Percentiles rank a stretch among this genome's conserved stretches.
Conservation (phyloP, 2,888 invertebrate genomes). For the Amitus sp. region DNA sequence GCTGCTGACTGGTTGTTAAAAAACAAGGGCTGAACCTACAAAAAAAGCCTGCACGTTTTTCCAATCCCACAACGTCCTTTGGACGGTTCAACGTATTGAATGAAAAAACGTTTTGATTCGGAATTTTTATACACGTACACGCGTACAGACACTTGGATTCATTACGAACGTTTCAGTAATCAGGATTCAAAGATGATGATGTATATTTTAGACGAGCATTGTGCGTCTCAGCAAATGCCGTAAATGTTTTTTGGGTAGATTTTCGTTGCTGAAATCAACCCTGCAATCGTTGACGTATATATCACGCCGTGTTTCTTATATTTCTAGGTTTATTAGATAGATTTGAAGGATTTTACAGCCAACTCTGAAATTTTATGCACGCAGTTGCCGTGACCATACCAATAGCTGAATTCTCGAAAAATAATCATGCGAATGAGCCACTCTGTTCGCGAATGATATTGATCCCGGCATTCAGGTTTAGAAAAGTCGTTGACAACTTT, state of each 20-base stretch:
- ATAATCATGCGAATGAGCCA: not conserved
- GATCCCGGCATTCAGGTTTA: constrained; percentile 1
- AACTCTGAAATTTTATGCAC: too few species aligned
- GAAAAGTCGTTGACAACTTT: constrained; percentile 3
- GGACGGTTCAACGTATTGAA: not conserved
- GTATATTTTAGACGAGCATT: not conserved
- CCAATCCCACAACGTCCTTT: not conserved
- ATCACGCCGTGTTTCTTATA: not conserved
- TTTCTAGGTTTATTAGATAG: not conserved
- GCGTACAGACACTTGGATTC: constrained; percentile 19
- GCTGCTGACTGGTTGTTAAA: too few species aligned
- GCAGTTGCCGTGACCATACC: too few species aligned
- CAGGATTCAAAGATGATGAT: constrained; percentile 5
- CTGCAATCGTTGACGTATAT: too few species aligned
- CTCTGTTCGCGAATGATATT: not conserved
- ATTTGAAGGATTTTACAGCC: too few species aligned
- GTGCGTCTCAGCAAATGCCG: not conserved
- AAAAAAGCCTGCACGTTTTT: not conserved
- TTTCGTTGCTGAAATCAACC: not conserved
- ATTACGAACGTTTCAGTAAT: constrained; percentile 19
- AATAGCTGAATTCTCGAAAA: too few species aligned
- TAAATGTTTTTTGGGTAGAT: not conserved
- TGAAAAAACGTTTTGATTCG: constrained; percentile 1
- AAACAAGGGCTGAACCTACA: too few species aligned
- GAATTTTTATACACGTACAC: constrained; percentile 28